These are phyloP conservation scores for Spicauda simplicius DNA, from an alignment of 2,888 invertebrate genomes.

Conservation along the genomic window DNA sequence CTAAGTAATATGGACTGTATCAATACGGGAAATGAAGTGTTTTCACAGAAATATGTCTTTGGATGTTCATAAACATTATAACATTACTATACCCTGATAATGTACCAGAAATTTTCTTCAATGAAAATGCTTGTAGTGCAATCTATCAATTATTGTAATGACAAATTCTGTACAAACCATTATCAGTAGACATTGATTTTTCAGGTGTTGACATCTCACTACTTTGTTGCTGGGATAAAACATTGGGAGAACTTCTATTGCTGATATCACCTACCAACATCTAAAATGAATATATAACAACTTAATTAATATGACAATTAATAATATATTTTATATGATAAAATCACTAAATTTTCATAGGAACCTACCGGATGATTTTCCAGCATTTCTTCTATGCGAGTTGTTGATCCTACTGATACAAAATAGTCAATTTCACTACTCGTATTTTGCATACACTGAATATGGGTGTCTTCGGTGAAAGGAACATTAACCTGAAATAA, in stretches of 20 bases:
- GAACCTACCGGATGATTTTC: conserved; percentile 78
- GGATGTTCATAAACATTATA: too few relatives aligned
- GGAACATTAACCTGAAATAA: conserved; percentile 86
- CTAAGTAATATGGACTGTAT: too few relatives aligned
- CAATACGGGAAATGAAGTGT: too few relatives aligned
- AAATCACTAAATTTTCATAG: neutral
- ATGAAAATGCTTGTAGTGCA: too few relatives aligned
- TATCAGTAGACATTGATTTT: conserved; percentile 65
- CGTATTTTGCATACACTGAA: conserved; percentile 90
- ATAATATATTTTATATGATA: conserved; percentile 50
- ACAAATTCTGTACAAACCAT: conserved; percentile 50
- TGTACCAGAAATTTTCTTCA: too few relatives aligned
- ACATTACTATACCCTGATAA: too few relatives aligned
- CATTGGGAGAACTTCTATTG: conserved; percentile 72
- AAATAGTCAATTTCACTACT: conserved; percentile 91
- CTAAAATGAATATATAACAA: conserved; percentile 53
- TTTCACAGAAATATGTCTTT: too few relatives aligned
- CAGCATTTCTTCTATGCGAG: conserved; percentile 79
- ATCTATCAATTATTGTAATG: neutral
- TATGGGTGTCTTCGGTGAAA: conserved; percentile 88
- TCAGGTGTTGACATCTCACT: conserved; percentile 79
- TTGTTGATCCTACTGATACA: conserved; percentile 88
- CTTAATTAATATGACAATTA: neutral
- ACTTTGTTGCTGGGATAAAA: conserved; percentile 67
- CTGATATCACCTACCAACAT: conserved; percentile 76